These are phyloP conservation scores for Musca vetustissima DNA, from an alignment of 1,140 invertebrate species.

Conservation along the genomic window DNA sequence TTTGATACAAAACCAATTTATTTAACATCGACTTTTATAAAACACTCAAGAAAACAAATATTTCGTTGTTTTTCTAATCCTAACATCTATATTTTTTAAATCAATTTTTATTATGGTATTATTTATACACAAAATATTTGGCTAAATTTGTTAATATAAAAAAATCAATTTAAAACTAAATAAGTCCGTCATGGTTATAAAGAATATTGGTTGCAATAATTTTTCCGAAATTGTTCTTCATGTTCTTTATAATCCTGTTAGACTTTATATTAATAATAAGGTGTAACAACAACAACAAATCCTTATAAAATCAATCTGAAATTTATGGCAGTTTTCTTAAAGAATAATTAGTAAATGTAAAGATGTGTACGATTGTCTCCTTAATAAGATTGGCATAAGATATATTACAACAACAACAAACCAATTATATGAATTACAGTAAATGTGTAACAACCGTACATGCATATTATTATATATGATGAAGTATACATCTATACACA, in stretches of 20 bases:
- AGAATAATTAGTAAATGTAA: neutral
- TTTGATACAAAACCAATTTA: slow-evolving; percentile 8
- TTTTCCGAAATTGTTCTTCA: too few species aligned
- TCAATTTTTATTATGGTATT: slow-evolving; percentile 7
- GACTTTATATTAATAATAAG: too few species aligned
- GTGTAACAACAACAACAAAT: too few species aligned
- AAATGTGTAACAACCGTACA: neutral
- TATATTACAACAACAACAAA: neutral
- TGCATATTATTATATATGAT: neutral
- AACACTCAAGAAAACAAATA: neutral
- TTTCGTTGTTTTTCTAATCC: neutral
- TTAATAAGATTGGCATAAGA: neutral
- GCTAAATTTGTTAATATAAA: neutral
- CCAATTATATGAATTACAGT: neutral
- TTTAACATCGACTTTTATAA: neutral
- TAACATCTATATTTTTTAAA: neutral
- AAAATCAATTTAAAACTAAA: neutral
- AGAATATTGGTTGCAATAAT: too few species aligned
- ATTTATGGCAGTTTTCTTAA: too few species aligned
- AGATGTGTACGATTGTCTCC: neutral
- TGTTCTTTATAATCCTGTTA: too few species aligned
- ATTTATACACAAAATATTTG: neutral
- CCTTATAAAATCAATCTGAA: too few species aligned
- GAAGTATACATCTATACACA: neutral
- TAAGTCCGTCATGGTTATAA: neutral